A percentile compares a stretch with the other conserved stretches of the same genome.
phyloP scores from a whole-genome alignment of 2,888 invertebrate genomes.

The Leucoma salicis region DNA sequence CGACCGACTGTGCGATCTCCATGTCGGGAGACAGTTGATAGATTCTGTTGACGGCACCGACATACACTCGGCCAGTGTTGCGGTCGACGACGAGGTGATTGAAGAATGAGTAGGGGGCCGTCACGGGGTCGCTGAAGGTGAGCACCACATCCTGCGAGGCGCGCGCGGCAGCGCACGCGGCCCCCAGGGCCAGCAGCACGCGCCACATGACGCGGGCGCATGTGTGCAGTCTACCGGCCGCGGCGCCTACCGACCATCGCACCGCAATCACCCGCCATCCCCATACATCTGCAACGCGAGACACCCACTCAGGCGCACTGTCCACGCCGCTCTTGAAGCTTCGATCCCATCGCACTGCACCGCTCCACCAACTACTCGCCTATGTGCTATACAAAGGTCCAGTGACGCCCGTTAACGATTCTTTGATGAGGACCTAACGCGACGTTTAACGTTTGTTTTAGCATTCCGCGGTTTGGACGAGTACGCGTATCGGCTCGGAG shows the following conservation, averaged over 20 bases:
- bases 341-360: conserved; percentile 76
- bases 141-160: conserved; percentile 85
- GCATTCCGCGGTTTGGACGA: conserved; percentile 51
- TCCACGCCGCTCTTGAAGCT: conserved; percentile 57
- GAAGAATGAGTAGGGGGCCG: conserved; percentile 86
- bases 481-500: conserved; percentile 67
- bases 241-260: conserved; percentile 60
- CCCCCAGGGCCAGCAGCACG: conserved; percentile 82
- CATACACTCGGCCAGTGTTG: conserved; percentile 92
- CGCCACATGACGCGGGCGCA: conserved; percentile 80
- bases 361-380: conserved; percentile 59
- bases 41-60: conserved; percentile 95
- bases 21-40: conserved; percentile 95
- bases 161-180: conserved; percentile 79
- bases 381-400: conserved; percentile 42
- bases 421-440: conserved; percentile 46
- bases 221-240: conserved; percentile 74
- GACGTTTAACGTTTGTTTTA: conserved; percentile 32
- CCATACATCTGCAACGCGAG: conserved; percentile 79
- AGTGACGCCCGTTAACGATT: conserved; percentile 50
- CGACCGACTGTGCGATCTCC: conserved; percentile 88
- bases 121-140: conserved; percentile 84
- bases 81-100: conserved; percentile 96
- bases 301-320: conserved; percentile 74
- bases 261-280: conserved; percentile 59